Percentiles rank a stretch among this genome's conserved stretches.
Evolutionary conservation across 1,140 invertebrate genomes (phyloP).

Genomic region (Monochamus saltuarius): DNA sequence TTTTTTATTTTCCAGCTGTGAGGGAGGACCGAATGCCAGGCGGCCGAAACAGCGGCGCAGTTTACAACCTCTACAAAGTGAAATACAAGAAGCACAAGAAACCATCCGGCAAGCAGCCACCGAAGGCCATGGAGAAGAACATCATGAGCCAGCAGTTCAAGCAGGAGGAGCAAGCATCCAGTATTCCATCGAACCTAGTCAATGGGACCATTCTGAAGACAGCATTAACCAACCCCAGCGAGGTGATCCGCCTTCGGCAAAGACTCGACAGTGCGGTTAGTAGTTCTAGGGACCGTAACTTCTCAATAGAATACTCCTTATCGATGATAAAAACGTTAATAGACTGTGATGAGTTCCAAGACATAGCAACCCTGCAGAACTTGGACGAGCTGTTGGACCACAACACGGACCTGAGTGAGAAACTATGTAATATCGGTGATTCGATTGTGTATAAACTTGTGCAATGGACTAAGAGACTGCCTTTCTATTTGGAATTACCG

Average conservation of each 20-base stretch:
- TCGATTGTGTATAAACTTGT: slow-evolving; percentile 96
- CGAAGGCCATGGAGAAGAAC: slow-evolving; percentile 49
- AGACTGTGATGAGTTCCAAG: slow-evolving; percentile 94
- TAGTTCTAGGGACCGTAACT: slow-evolving; percentile 78
- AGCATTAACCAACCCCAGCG: slow-evolving; percentile 89
- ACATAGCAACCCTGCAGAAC: slow-evolving; percentile 88
- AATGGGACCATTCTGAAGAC: slow-evolving; percentile 92
- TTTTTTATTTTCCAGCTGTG: slow-evolving; percentile 71
- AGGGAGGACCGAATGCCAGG: slow-evolving; percentile 98
- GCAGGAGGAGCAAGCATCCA: slow-evolving; percentile 49
- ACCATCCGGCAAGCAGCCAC: slow-evolving; percentile 55
- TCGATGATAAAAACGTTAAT: slow-evolving; percentile 88
- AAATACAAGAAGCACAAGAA: slow-evolving; percentile 99
- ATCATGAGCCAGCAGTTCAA: slow-evolving; percentile 42
- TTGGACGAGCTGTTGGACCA: slow-evolving; percentile 87
- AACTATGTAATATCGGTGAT: slow-evolving; percentile 92
- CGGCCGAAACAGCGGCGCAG: slow-evolving; percentile 95
- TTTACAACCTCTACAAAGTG: slow-evolving; percentile 99
- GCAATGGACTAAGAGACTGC: slow-evolving; percentile 96
- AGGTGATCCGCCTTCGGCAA: slow-evolving; percentile 84
- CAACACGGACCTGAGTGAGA: slow-evolving; percentile 87
- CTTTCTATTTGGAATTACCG: slow-evolving; percentile 93
- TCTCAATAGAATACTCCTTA: slow-evolving; percentile 77
- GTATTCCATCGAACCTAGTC: slow-evolving; percentile 70
- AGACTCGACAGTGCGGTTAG: slow-evolving; percentile 82